Percentiles rank a stretch among this genome's conserved stretches.
These are phyloP conservation scores for Sternotherus odoratus DNA, from an alignment of 2,797 vertebrate species.

Conservation along the genomic window DNA sequence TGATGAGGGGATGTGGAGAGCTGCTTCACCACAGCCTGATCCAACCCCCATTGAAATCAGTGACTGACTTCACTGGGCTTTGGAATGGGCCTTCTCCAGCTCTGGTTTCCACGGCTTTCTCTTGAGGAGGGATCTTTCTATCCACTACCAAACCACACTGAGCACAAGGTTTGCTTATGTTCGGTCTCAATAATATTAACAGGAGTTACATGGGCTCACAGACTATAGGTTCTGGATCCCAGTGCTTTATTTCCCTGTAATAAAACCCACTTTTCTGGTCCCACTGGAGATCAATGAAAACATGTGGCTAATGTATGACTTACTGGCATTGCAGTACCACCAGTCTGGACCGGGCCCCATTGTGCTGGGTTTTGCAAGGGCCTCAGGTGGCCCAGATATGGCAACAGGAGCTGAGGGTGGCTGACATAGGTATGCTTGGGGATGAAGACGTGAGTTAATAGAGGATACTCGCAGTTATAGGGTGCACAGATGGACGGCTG, in stretches of 20 bases:
- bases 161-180: background rate
- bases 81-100: background rate
- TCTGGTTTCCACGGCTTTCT: background rate
- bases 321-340: background rate
- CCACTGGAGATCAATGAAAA: background rate
- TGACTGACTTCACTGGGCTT: background rate
- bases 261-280: background rate
- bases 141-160: background rate
- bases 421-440: background rate
- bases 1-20: background rate
- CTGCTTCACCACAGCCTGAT: background rate
- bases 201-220: background rate
- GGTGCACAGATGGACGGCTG: background rate
- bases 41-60: background rate
- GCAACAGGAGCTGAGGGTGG: background rate
- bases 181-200: background rate
- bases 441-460: background rate
- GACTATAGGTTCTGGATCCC: background rate
- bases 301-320: background rate
- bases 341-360: background rate
- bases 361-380: background rate
- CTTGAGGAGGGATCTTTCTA: background rate
- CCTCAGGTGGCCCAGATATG: background rate
- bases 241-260: background rate
- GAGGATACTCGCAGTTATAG: background rate